Evolutionary conservation across 2,888 invertebrate species (phyloP).

Genomic region (Myathropa florea): DNA sequence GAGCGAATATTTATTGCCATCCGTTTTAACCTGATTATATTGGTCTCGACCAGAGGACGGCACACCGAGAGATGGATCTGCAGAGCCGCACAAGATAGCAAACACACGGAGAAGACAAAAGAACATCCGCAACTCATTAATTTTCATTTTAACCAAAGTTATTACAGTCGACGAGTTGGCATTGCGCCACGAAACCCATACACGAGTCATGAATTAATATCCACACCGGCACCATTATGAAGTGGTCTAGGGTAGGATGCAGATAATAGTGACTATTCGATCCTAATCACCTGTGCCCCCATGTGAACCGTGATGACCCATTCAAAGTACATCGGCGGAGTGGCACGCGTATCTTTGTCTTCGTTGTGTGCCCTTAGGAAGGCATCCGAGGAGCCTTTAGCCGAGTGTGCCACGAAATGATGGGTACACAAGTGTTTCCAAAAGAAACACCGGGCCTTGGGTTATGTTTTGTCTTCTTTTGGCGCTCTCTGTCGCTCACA

Average conservation of each 20-base stretch:
- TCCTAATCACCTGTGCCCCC: constrained; percentile 40
- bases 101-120: constrained; percentile 58
- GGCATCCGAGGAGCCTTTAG: constrained; percentile 44
- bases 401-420: constrained; percentile 40
- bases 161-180: constrained; percentile 35
- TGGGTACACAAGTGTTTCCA: constrained; percentile 23
- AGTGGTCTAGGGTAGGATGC: constrained; percentile 4
- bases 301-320: neutral
- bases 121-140: constrained; percentile 68
- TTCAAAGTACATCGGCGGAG: neutral
- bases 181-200: constrained; percentile 20
- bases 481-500: neutral
- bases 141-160: constrained; percentile 47
- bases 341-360: constrained; percentile 59
- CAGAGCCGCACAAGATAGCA: constrained; percentile 9
- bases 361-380: constrained; percentile 16
- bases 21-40: constrained; percentile 68
- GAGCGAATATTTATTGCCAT: constrained; percentile 65
- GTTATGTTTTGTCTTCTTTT: constrained; percentile 47
- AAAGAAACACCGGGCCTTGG: constrained; percentile 64
- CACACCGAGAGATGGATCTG: constrained; percentile 40
- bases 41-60: neutral
- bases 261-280: constrained; percentile 22
- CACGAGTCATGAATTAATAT: constrained; percentile 2
- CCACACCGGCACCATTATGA: neutral